These are phyloP conservation scores for Clarias laeviceps DNA, from an alignment of 2,797 vertebrate species.

Conservation along the genomic window DNA sequence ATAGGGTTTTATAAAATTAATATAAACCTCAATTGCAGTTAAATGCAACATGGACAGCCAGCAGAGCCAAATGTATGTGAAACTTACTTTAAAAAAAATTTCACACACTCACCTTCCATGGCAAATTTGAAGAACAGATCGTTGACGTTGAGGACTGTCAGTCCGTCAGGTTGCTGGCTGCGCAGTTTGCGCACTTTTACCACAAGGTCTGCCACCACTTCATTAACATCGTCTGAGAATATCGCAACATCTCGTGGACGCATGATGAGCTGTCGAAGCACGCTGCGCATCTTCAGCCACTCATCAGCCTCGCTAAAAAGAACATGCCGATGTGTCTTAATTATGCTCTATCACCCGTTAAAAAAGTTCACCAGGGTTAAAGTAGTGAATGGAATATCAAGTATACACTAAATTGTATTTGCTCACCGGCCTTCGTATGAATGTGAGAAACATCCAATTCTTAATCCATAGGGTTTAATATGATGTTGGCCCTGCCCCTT, in stretches of 20 bases:
- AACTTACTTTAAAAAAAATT: not conserved
- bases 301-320: constrained; percentile 84
- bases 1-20: not conserved
- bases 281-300: constrained; percentile 91
- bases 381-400: not conserved
- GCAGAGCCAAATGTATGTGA: not conserved
- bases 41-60: not conserved
- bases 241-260: constrained; percentile 84
- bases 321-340: not conserved
- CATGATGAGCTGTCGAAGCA: constrained; percentile 90
- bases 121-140: constrained; percentile 95
- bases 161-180: constrained; percentile 72
- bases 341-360: not conserved
- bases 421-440: too few species aligned
- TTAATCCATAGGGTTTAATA: too few species aligned
- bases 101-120: constrained; percentile 85
- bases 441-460: too few species aligned
- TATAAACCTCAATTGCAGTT: not conserved
- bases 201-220: constrained; percentile 85
- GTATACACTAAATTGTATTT: too few species aligned
- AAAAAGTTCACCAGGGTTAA: not conserved
- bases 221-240: constrained; percentile 84
- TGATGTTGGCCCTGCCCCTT: too few species aligned
- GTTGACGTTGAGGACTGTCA: constrained; percentile 84
- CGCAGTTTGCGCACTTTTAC: constrained; percentile 77